Base-by-base conservation (phyloP, 2,888 invertebrate genomes). In the Heliconius hortense region DNA sequence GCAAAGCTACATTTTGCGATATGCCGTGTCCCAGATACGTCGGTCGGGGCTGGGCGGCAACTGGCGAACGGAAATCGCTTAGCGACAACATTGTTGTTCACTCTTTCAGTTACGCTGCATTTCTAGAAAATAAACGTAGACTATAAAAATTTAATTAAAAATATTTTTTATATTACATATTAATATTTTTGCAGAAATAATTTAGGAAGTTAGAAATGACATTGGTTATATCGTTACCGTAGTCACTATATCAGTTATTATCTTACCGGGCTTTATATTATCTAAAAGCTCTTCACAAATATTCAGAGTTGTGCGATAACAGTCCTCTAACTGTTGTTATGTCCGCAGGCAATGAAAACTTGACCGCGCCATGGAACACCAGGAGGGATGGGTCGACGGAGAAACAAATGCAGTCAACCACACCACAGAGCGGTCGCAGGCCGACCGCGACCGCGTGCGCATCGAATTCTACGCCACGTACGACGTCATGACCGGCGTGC, bases 401-500 rank as follows among this genome's bases (percentile, higher is more conserved):
- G 89, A 86, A 84, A 79, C 87, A 82, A 86, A 85, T 82, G 88
- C 88, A 81, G 80, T 85, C 80, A 89, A 90, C 78, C 93, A 92
- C 86, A 86, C 87, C 78, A 93, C 92, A 72, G 88, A 89, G 76
- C 87, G 84, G 79, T 83, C 91, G 80, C 89, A 89, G 80, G 92
- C 94, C 82, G 95, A 96, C 83, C 95, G 96, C 75, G 96, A 97
- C 87, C 95, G 96, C 84, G 95, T 96, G 84, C 96, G 96, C 85
- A 95, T 96, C 84, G 97, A 97, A 88, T 98, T 97, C 93, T 98
- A 97, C 94, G 96, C 96, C 84, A 97, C 97, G 59, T 98, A 98
- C 93, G 98, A 98, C 95, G 97, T 97, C 89, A 98, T 98, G 98
- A 98, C 98, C 84, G 98, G 98, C 81, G 96, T 98, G 80, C 96